Evolutionary conservation across 1,140 invertebrate species (phyloP), one percentile per base, ranked within the genome.

Genomic region (Sycophila sp.): DNA sequence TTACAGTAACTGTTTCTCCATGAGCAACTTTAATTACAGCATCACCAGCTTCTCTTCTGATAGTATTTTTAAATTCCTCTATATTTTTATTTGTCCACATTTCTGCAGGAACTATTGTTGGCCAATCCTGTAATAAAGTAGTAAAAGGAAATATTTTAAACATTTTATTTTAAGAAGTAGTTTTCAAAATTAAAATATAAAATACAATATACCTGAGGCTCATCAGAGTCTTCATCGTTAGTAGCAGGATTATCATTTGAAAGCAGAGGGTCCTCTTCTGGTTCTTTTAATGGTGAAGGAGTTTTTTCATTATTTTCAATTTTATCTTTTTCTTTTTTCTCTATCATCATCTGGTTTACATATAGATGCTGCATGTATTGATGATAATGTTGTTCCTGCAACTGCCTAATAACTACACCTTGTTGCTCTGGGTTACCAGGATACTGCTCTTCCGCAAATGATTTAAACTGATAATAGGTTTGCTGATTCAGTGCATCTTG

Each of bases 301-400:
- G 19, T 49, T 1, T 74, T 53, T 0, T 40, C 17, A n/a, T 53
- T 71, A 15, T 56, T 67, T 8, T 80, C 80, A 11, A 77, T 71
- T 1, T 78, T 77, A 8, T 77, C 76, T n/a, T 77, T 71, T 5
- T 89, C 86, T 69, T 89, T 82, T 60, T 92, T 89, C 34, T 89
- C 87, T 7, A 88, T 83, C 0, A 88, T 80, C 22, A 92, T 77
- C 79, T 95, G 87, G 66, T 89, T 91, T 71, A 91, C 89, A 74
- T 91, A 89, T 8, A 93, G 82, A 74, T 93, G 96, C 79, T 98
- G 94, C 92, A 99, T 97, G 80, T 99, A 99, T 80, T 98, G 96
- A 80, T 98, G 95, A 82, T 98, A 99, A 86, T 99, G 97, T 77
- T 99, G 96, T 75, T 98, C 96, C 87, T 99, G 97, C 40, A 99